Evolutionary conservation across 2,113 vertebrate species (phyloP), one percentile per base, ranked within the genome.

Genomic region (Daphoenositta chrysoptera): DNA sequence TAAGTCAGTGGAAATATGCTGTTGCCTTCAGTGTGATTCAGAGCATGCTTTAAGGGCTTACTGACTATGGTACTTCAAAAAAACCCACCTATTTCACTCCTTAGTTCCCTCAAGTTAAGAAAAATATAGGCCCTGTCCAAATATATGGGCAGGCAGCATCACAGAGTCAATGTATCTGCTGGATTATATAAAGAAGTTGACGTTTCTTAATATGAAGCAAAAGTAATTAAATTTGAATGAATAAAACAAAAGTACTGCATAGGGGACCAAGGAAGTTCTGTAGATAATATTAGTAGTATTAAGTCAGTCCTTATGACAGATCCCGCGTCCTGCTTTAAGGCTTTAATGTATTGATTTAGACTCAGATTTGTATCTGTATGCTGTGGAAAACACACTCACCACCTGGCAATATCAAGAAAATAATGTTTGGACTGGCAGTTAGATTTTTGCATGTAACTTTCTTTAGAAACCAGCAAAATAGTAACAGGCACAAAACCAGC

Each of bases 391-490:
- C 30, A 39, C 40, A 48, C 40, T 75, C 31, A 56, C 45, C 30
- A 57, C 56, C 48, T n/a, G 66, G 45, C 8, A 71, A 26, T 84
- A 60, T 69, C n/a, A 42, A 61, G 61, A 56, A 75, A 13, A 86
- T 27, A 57, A 18, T 16, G 44, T 75, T 68, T 81, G 53, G 56
- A 68, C n/a, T 56, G 54, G 27, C 20, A 3, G 50, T 37, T 69
- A 37, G 56, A 33, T 70, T 81, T 89, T 86, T 90, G 48, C 90
- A 22, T 3, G 16, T 51, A 85, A 71, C 50, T 83, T 93, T 68
- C 90, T 83, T 53, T 88, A 89, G 79, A 93, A 94, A 94, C 57
- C 23, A 89, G 76, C 22, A 94, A 88, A 96, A 93, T 5, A 86
- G 66, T 33, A 89, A 83, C 69, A 91, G 77, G n/a, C 68, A 75